Evolutionary conservation across 2,113 vertebrate genomes (phyloP).

Genomic region (Oophaga pumilio): DNA sequence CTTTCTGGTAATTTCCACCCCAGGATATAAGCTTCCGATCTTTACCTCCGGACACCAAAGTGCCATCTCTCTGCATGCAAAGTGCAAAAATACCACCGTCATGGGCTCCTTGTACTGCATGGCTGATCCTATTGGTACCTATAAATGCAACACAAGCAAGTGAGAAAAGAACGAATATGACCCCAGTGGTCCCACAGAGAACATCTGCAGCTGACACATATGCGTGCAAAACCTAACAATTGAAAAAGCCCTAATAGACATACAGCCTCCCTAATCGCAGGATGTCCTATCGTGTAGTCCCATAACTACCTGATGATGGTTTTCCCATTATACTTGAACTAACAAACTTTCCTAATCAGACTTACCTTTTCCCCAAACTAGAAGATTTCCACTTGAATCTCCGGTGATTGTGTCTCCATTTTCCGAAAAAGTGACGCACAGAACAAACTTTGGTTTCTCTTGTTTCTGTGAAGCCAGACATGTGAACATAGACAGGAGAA

Average conservation of each 20-base stretch:
- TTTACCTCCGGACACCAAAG: constrained; percentile 90
- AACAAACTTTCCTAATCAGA: not conserved
- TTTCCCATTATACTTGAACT: not conserved
- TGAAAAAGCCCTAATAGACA: no score
- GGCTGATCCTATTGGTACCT: constrained; percentile 96
- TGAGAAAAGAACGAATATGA: not conserved
- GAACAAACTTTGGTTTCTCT: constrained; percentile 98
- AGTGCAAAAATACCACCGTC: constrained; percentile 95
- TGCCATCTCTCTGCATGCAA: constrained; percentile 93
- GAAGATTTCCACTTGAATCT: constrained; percentile 96
- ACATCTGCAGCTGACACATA: not conserved
- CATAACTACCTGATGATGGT: not conserved
- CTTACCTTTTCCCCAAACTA: constrained; percentile 98
- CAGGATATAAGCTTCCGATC: constrained; percentile 92
- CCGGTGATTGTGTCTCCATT: constrained; percentile 96
- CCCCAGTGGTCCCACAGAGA: not conserved
- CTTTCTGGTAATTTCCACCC: constrained; percentile 90
- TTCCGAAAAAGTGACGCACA: constrained; percentile 97
- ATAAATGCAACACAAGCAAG: constrained; percentile 6
- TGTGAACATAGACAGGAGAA: not conserved
- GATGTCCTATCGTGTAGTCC: not conserved
- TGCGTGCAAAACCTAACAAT: not conserved
- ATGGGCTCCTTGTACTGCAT: constrained; percentile 89
- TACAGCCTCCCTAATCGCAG: no score
- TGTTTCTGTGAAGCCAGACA: constrained; percentile 86